A percentile compares a stretch with the other conserved stretches of the same genome.
These are phyloP conservation scores for Aurelia aurita complex sp. Pacific DNA, from an alignment of 30 jellyfish, hydroid and myxozoan species.

Conservation along the genomic window DNA sequence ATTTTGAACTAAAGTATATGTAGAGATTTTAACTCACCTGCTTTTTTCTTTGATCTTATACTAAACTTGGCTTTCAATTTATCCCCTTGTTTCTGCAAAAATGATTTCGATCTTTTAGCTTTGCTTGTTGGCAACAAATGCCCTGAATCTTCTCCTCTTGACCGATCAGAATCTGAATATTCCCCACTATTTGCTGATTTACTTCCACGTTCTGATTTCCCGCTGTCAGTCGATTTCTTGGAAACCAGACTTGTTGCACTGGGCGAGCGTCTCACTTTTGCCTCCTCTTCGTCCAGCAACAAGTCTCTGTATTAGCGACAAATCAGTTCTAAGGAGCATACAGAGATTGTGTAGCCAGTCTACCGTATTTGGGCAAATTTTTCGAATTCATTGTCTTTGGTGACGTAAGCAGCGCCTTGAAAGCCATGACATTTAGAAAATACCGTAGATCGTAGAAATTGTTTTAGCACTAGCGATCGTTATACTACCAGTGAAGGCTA, in stretches of 20 bases:
- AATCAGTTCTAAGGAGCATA: too few species aligned
- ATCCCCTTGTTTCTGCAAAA: conserved; percentile 87
- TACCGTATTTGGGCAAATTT: too few species aligned
- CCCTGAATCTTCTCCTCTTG: conserved; percentile 46
- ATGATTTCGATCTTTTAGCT: conserved; percentile 70
- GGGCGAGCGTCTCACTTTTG: conserved; percentile 21
- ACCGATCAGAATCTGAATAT: conserved; percentile 55
- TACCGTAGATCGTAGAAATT: too few species aligned
- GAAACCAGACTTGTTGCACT: conserved; percentile 60
- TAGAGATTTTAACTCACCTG: conserved; percentile 11
- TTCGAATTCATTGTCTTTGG: too few species aligned
- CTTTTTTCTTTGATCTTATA: conserved; percentile 60
- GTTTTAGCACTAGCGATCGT: too few species aligned
- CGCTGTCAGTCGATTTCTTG: conserved; percentile 62
- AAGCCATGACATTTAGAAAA: too few species aligned
- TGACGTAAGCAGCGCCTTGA: too few species aligned
- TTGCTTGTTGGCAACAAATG: conserved; percentile 11
- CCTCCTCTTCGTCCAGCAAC: conserved; percentile 21
- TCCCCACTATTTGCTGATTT: conserved; percentile 53
- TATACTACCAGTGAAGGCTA: too few species aligned
- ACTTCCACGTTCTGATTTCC: conserved; percentile 56
- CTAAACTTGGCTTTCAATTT: conserved; percentile 70
- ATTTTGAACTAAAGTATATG: too few species aligned
- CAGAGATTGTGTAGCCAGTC: too few species aligned
- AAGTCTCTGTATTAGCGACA: too few species aligned